Evolutionary conservation across 2,888 invertebrate genomes (phyloP), one percentile per base, ranked within the genome.

Genomic region (Ommatoiulus sabulosus): DNA sequence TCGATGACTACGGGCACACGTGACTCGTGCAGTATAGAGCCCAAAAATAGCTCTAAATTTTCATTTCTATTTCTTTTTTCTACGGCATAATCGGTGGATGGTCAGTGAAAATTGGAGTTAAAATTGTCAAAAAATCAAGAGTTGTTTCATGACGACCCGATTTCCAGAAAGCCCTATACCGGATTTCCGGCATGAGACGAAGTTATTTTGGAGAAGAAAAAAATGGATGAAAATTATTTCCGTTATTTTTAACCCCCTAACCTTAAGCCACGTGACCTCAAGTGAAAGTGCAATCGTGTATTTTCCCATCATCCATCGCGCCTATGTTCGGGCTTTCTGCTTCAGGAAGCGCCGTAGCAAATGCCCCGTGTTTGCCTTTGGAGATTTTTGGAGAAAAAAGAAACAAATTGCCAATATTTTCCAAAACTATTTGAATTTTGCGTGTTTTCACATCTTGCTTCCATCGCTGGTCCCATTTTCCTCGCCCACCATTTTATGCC

Each of bases 401-500:
- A 20, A 20, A 20, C 7, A 63, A 20, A 80, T 43, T 35, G 35
- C 80, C 80, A 24, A 80, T 24, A 80, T 15, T 72, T 80, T 80
- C 80, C 80, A 80, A 80, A 80, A 20, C 24, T 24, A 35, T 80
- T 80, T 80, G 80, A 80, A 80, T 80, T 35, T 80, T 43, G 80
- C 80, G 80, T 35, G 80, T 80, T 80, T 80, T 80, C 80, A 80
- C 80, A 43, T 43, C 80, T 35, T 80, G 80, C 80, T 80, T 80
- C 80, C 80, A 80, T 80, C 12, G 80, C 80, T 80, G 80, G 80
- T 80, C 35, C 80, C 35, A 35, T 80, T 80, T 15, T 80, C 80
- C 80, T 80, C 35, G 80, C 80, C 80, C 80, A 80, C 80, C 80
- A 80, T 80, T 80, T 80, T 80, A 80, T 80, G 80, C 80, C 80